phyloP scores from a whole-genome alignment of 2,888 invertebrate genomes.

The Coelinius sp. region DNA sequence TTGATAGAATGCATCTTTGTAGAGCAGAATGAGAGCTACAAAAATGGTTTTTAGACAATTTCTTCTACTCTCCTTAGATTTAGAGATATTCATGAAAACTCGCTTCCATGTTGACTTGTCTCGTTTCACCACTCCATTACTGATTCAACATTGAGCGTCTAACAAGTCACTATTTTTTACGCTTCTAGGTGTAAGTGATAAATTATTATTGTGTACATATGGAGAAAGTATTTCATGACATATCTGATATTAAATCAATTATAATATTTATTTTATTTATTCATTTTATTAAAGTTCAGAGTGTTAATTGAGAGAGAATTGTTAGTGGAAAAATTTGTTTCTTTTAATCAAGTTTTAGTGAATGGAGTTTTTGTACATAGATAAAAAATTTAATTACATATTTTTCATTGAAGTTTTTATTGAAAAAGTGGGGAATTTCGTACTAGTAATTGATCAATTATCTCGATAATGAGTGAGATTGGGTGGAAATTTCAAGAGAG shows the following conservation, averaged over 20 bases:
- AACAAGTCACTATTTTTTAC: conserved; percentile 6
- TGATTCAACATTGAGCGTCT: not conserved
- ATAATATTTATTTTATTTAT: not conserved
- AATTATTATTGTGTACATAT: conserved; percentile 1
- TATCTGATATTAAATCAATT: not conserved
- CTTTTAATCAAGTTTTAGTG: not conserved
- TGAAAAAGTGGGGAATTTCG: not conserved
- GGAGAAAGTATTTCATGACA: not conserved
- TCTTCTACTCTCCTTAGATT: not conserved
- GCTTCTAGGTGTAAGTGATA: conserved; percentile 6
- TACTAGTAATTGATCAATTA: not conserved
- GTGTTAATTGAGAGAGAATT: not conserved
- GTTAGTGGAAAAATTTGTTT: not conserved
- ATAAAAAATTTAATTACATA: not conserved
- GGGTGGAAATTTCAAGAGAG: too few relatives aligned
- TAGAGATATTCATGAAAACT: not conserved
- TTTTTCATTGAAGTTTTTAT: not conserved
- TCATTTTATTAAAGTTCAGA: not conserved
- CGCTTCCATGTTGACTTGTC: not conserved
- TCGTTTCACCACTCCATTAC: not conserved
- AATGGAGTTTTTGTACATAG: not conserved
- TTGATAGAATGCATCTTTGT: not conserved
- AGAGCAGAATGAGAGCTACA: not conserved
- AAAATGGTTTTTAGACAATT: not conserved
- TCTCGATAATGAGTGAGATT: too few relatives aligned